Base-by-base conservation (phyloP, 2,888 invertebrate genomes). In the Boloria euphrosyne region DNA sequence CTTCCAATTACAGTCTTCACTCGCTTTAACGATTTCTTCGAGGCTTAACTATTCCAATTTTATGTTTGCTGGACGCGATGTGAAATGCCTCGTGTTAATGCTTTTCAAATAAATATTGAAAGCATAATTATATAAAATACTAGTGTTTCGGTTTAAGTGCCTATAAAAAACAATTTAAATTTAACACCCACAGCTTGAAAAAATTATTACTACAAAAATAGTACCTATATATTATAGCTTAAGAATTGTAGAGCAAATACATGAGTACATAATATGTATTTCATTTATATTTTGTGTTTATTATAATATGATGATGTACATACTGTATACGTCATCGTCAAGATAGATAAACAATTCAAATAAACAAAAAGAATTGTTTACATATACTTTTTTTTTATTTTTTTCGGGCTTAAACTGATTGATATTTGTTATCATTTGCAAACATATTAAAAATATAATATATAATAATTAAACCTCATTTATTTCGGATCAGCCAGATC, bases 1-100 rank as follows among this genome's bases (percentile, higher is more conserved):
- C 88, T 85, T 84, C 89, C 91, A 91, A 92, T 92, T 91, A 91
- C 85, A 91, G 90, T 82, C 82, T 87, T 82, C 85, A 83, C 79
- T 80, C 84, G 77, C 80, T 91, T 78, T 92, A 90, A 92, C 91
- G 91, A 91, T 91, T 90, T 81, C 82, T 81, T 83, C 84, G 86
- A 84, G 85, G 85, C 85, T 88, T 89, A 87, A 90, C 91, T 90
- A 90, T 90, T 86, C 85, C 89, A 85, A 88, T 90, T 91, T 91
- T 90, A 91, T 90, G 91, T 87, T 84, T 81, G 78, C 72, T 79
- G 75, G 76, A 77, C 80, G 77, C 82, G 85, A 87, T 77, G 85
- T 78, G 82, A 87, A 86, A 86, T 87, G 80, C 82, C 79, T 77
- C 74, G 78, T 76, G 75, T 73, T 79, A 76, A 76, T 78, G 76